These are phyloP conservation scores for Amphipyra berbera DNA, from an alignment of 2,888 invertebrate genomes.

Conservation along the genomic window DNA sequence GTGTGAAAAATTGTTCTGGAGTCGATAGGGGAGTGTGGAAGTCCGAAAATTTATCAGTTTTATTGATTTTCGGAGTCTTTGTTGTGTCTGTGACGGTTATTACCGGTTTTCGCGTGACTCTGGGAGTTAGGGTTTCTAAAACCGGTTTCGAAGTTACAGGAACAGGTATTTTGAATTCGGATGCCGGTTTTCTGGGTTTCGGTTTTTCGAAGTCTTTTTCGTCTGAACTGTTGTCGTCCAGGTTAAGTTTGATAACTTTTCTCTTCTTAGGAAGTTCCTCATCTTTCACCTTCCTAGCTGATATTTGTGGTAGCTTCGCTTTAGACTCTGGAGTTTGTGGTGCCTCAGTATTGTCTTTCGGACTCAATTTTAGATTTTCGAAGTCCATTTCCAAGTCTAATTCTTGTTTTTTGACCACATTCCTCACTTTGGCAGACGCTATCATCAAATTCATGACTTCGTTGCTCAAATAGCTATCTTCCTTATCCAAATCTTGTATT, in stretches of 20 bases:
- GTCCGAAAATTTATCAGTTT: conserved; percentile 33
- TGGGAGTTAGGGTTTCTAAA: conserved; percentile 75
- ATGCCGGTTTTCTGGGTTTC: conserved; percentile 49
- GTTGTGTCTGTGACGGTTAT: conserved; percentile 62
- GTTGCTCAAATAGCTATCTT: conserved; percentile 66
- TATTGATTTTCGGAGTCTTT: conserved; percentile 44
- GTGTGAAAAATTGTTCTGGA: conserved; percentile 78
- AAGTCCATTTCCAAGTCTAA: conserved; percentile 66
- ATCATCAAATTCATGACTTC: conserved; percentile 77
- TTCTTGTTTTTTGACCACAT: conserved; percentile 46
- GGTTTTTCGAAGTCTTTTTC: conserved; percentile 60
- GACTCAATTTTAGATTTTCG: conserved; percentile 68
- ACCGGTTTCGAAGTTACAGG: conserved; percentile 70
- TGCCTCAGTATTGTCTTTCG: conserved; percentile 48
- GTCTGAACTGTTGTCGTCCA: conserved; percentile 68
- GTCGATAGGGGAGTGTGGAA: conserved; percentile 76
- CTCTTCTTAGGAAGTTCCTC: conserved; percentile 78
- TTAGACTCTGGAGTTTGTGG: conserved; percentile 73
- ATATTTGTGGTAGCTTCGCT: conserved; percentile 53
- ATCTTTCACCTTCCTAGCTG: conserved; percentile 64
- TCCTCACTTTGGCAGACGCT: conserved; percentile 69
- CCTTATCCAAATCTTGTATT: conserved; percentile 55
- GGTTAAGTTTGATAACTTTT: conserved; percentile 73
- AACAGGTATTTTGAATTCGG: conserved; percentile 78
- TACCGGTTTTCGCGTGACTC: conserved; percentile 61